A percentile compares a stretch with the other conserved stretches of the same genome.
Evolutionary conservation across 2,113 vertebrate genomes (phyloP).

Genomic region (Perca fluviatilis): DNA sequence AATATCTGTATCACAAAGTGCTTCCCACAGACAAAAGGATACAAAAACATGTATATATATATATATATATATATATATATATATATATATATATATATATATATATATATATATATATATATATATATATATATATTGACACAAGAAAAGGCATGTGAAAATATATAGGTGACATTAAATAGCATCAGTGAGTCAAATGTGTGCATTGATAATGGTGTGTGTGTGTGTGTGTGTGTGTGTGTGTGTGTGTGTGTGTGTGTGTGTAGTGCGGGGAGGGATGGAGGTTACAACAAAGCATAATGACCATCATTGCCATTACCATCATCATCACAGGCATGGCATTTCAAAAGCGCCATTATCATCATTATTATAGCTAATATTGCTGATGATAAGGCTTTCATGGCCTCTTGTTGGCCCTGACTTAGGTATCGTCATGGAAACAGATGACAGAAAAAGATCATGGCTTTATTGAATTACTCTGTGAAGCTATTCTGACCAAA

Average conservation of each 20-base stretch:
- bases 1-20: slow-evolving; percentile 42
- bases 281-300: slow-evolving; percentile 69
- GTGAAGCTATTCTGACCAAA: slow-evolving; percentile 79
- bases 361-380: slow-evolving; percentile 84
- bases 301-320: slow-evolving; percentile 66
- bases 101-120: too few species aligned
- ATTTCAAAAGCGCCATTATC: slow-evolving; percentile 80
- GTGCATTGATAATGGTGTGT: slow-evolving; percentile 15
- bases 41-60: too few species aligned
- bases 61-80: too few species aligned
- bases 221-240: slow-evolving; percentile 24
- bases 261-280: neutral
- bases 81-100: too few species aligned
- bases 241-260: slow-evolving; percentile 7
- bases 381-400: slow-evolving; percentile 77
- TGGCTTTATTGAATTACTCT: slow-evolving; percentile 77
- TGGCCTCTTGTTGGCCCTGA: slow-evolving; percentile 73
- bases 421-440: slow-evolving; percentile 82
- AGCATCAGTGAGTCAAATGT: slow-evolving; percentile 46
- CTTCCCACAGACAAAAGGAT: slow-evolving; percentile 21
- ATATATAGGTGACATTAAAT: slow-evolving; percentile 39
- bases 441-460: slow-evolving; percentile 78
- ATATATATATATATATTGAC: too few species aligned
- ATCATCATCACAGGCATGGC: slow-evolving; percentile 70
- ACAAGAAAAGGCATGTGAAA: slow-evolving; percentile 7